A percentile compares a stretch with the other conserved stretches of the same genome.
Evolutionary conservation across 2,797 vertebrate species (phyloP).

Genomic region (Anguilla anguilla): DNA sequence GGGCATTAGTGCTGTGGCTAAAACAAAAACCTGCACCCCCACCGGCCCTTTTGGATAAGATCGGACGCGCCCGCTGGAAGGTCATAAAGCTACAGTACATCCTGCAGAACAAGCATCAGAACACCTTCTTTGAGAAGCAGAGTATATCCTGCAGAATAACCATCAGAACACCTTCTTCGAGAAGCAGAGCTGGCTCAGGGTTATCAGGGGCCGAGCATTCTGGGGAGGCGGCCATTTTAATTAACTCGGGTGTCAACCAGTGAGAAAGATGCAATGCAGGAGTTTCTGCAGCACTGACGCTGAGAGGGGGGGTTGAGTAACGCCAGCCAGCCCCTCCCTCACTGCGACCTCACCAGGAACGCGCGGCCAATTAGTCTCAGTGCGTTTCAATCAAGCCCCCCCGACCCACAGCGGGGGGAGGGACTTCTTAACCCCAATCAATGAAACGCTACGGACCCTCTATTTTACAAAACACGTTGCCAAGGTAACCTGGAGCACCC

Average conservation of each 20-base stretch:
- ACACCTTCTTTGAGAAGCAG: neutral
- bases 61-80: too few species aligned
- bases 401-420: too few species aligned
- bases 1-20: too few species aligned
- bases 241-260: neutral
- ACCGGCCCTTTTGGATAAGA: too few species aligned
- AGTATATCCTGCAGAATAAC: too few species aligned
- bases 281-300: neutral
- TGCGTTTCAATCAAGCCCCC: neutral
- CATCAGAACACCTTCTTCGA: neutral
- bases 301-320: neutral
- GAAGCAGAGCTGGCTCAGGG: neutral
- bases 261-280: neutral
- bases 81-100: too few species aligned
- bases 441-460: neutral
- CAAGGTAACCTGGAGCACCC: neutral
- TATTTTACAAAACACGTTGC: neutral
- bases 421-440: constrained; percentile 11
- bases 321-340: neutral
- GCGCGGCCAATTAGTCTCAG: neutral
- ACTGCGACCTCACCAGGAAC: neutral
- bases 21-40: too few species aligned
- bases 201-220: neutral
- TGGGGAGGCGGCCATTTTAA: neutral
- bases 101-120: too few species aligned